Base-by-base conservation (phyloP, 2,797 vertebrate species). In the Remorina albescens region DNA sequence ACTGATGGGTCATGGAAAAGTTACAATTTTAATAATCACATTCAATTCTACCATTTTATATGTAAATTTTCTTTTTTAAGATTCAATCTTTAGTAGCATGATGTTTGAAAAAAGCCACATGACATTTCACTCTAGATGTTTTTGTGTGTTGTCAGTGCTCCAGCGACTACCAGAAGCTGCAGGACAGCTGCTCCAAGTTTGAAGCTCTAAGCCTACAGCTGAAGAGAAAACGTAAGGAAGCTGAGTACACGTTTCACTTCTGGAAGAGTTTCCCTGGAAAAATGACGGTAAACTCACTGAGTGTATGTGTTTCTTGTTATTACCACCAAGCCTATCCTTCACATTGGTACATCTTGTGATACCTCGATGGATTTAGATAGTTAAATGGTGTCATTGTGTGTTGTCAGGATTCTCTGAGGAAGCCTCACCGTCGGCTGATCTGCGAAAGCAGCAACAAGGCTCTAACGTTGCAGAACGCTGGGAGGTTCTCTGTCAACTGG, bases 181-280 rank as follows among this genome's bases (percentile, higher is more conserved):
- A 98, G 83, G 96, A 98, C 70, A 93, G 89, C 85, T 96, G 94
- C 75, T 95, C 95, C 42, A 96, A 89, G 89, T 97, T 97, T 0
- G 98, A 99, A 70, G 94, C 92, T 23, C 90, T 96, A 77, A 94
- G 90, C 61, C 88, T 97, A 55, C 94, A 96, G 84, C 94, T 99
- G 32, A 95, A 95, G 92, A 95, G 95, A 71, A 97, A 94, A 84
- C 95, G 92, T 68, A 99, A 97, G 81, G 97, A 98, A 67, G 96
- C 96, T 0, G 97, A 99, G 26, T 97, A 95, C 85, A 99, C 98
- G 0, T 93, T 95, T 42, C 94, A 96, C 73, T 99, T 99, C 92
- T 99, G 98, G 98, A 99, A 96, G 93, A 98, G 94, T 62, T 99
- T 99, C 86, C 98, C 98, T 4, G 98, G 98, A 13, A 99, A 99